Evolutionary conservation across 2,113 vertebrate species (phyloP).

Genomic region (Gymnobelideus leadbeateri): DNA sequence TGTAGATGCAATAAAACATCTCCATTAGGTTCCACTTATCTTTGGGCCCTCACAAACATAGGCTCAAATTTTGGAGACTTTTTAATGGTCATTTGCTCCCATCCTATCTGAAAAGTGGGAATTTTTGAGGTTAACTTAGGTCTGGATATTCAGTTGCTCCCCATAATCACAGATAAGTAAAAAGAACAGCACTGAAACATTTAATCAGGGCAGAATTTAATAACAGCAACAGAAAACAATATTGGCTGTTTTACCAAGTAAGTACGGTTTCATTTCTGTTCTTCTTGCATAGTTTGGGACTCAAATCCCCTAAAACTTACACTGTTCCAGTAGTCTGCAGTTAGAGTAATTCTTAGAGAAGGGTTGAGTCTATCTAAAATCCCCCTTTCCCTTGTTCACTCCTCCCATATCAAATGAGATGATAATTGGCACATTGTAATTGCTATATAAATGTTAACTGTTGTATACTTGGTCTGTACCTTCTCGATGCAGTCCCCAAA

Average conservation of each 20-base stretch:
- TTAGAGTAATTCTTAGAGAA: not conserved
- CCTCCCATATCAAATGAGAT: not conserved
- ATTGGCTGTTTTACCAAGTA: not conserved
- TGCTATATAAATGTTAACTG: not conserved
- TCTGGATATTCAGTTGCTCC: not conserved
- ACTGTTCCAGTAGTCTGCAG: not conserved
- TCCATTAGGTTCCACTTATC: not conserved
- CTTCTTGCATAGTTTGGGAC: not conserved
- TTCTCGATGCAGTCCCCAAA: not conserved
- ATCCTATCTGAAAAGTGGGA: not conserved
- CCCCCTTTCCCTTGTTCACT: not conserved
- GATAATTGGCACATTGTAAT: not conserved
- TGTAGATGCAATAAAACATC: not conserved
- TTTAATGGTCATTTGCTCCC: not conserved
- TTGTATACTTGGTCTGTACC: not conserved
- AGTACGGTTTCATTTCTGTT: not conserved
- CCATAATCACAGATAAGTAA: not conserved
- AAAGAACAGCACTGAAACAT: not conserved
- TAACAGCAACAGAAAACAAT: not conserved
- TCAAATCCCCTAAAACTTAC: not conserved
- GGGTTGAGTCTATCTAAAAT: not conserved
- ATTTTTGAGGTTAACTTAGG: not conserved
- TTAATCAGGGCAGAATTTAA: not conserved
- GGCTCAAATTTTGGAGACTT: not conserved
- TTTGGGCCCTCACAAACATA: not conserved